Conservation (phyloP, 37 sponge, comb jelly and placozoan species). For the Chondrilla cf. caribensis region DNA sequence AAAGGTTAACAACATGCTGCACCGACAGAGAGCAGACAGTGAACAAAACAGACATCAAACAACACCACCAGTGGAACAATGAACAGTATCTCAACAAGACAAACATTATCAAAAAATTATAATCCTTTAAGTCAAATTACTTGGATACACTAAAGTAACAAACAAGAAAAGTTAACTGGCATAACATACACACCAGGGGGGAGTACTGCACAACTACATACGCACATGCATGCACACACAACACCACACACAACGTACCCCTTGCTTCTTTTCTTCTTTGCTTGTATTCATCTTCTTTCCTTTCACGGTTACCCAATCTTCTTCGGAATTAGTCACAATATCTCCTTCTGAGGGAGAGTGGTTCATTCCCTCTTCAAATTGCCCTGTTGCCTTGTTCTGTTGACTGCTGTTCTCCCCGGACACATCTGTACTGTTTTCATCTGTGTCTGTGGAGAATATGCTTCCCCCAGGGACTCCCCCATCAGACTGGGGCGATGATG, state of each 20-base stretch:
- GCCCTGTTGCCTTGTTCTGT: conserved; percentile 9
- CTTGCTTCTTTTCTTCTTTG: background rate
- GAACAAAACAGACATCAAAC: no score
- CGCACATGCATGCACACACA: background rate
- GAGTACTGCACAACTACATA: background rate
- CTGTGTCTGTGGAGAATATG: background rate
- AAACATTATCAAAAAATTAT: no score
- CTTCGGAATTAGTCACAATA: background rate
- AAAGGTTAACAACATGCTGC: no score
- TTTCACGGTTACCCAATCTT: background rate
- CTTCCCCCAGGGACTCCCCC: background rate
- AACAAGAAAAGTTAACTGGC: no score
- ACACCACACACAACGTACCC: background rate
- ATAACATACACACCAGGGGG: background rate
- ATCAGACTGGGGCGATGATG: conserved; percentile 9
- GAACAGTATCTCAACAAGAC: no score
- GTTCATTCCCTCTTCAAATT: background rate
- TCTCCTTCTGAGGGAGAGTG: conserved; percentile 7
- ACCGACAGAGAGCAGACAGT: no score
- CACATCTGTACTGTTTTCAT: background rate
- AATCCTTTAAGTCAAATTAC: no score
- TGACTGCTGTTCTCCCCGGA: background rate
- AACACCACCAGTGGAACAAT: background rate
- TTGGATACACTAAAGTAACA: no score
- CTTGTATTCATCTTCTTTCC: background rate